Evolutionary conservation across 2,797 vertebrate species (phyloP).

Genomic region (Hozukius guyotensis): DNA sequence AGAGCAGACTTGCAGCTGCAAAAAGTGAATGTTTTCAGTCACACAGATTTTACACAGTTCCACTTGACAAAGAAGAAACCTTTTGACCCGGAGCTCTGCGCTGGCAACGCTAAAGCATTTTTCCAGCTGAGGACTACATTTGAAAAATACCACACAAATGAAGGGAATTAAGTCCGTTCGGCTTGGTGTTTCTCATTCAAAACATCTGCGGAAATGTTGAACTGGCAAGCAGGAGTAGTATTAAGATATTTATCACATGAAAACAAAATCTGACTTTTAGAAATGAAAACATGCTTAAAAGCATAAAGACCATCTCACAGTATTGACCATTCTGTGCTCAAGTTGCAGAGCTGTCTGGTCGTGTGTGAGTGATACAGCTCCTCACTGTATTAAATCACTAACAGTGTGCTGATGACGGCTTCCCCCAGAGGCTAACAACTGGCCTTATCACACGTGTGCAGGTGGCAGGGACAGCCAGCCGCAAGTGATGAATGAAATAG

Average conservation of each 20-base stretch:
- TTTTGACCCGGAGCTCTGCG: slow-evolving; percentile 59
- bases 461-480: slow-evolving; percentile 40
- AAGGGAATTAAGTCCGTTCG: slow-evolving; percentile 55
- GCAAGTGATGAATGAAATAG: slow-evolving; percentile 50
- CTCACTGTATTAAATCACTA: slow-evolving; percentile 36
- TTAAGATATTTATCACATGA: slow-evolving; percentile 14
- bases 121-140: slow-evolving; percentile 62
- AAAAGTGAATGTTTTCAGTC: slow-evolving; percentile 37
- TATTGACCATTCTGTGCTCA: background rate
- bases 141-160: slow-evolving; percentile 69
- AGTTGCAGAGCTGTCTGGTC: background rate
- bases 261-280: background rate
- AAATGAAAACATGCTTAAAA: background rate
- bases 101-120: slow-evolving; percentile 63
- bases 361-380: background rate
- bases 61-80: slow-evolving; percentile 60
- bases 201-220: slow-evolving; percentile 67
- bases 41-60: slow-evolving; percentile 45
- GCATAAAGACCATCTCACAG: background rate
- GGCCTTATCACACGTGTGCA: slow-evolving; percentile 64
- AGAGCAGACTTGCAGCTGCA: slow-evolving; percentile 50
- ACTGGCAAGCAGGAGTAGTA: background rate
- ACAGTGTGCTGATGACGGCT: slow-evolving; percentile 3
- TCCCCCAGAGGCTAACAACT: slow-evolving; percentile 24
- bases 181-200: slow-evolving; percentile 46